A percentile compares a stretch with the other conserved stretches of the same genome.
phyloP scores from a whole-genome alignment of 2,797 vertebrate species.

The Phrynocephalus guinanensis region DNA sequence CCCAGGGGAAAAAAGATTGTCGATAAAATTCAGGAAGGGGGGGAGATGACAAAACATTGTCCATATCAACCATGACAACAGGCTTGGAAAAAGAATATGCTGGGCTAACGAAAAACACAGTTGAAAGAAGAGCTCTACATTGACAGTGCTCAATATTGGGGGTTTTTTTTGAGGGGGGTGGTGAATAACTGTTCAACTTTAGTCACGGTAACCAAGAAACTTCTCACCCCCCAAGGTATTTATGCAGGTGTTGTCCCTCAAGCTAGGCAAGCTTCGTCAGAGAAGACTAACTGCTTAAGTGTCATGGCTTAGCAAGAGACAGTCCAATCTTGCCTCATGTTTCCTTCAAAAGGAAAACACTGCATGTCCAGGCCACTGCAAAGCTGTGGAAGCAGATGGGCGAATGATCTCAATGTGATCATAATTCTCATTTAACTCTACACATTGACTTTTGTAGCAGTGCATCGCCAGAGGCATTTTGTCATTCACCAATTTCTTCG shows the following conservation, averaged over 20 bases:
- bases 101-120: neutral
- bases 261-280: neutral
- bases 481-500: no score
- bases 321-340: neutral
- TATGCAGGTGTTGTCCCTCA: conserved; percentile 1
- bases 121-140: neutral
- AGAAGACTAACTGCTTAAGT: neutral
- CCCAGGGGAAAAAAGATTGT: neutral
- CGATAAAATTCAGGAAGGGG: neutral
- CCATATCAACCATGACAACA: no score
- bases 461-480: neutral
- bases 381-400: neutral
- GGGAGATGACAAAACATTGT: neutral
- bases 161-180: no score
- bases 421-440: neutral
- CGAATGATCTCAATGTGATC: neutral
- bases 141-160: neutral
- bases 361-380: neutral
- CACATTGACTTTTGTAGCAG: neutral
- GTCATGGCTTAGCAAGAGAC: neutral
- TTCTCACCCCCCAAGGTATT: neutral
- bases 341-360: neutral
- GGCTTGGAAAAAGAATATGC: neutral
- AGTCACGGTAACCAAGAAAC: neutral
- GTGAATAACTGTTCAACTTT: neutral